Conservation (phyloP, 2,113 vertebrate species). For the Saimiri boliviensis region DNA sequence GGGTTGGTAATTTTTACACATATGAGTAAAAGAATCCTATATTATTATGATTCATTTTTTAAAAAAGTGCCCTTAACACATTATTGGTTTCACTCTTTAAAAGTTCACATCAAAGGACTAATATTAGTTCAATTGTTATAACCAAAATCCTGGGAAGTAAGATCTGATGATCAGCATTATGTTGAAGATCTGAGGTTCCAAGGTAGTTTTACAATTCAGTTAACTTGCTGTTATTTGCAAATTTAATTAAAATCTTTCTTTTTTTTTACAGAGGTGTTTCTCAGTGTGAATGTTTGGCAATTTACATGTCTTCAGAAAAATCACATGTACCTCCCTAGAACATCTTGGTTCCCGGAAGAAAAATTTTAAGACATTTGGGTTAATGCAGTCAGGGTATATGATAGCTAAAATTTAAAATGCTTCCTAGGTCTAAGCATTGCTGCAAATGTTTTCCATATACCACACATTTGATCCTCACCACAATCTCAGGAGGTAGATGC, state of each 20-base stretch:
- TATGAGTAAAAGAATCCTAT: neutral
- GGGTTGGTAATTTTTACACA: neutral
- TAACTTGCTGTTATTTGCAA: neutral
- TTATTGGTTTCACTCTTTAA: neutral
- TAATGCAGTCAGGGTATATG: neutral
- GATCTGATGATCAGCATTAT: neutral
- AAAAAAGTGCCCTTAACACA: neutral
- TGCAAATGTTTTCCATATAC: neutral
- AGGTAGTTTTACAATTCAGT: neutral
- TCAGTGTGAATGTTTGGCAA: too few species aligned
- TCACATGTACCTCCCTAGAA: neutral
- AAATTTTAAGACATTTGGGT: neutral
- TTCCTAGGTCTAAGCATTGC: neutral
- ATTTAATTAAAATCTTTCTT: neutral
- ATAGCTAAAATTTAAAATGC: neutral
- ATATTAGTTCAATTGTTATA: neutral
- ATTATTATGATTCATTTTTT: neutral
- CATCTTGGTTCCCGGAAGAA: neutral
- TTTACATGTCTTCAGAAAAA: slow-evolving; percentile 7
- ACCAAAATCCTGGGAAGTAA: neutral
- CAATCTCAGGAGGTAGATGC: neutral
- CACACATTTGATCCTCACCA: neutral
- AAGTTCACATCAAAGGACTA: neutral
- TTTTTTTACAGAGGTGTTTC: too few species aligned
- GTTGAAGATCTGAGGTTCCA: neutral